Evolutionary conservation across 2,113 vertebrate genomes (phyloP), one percentile per base, ranked within the genome.

Genomic region (Heptranchias perlo): DNA sequence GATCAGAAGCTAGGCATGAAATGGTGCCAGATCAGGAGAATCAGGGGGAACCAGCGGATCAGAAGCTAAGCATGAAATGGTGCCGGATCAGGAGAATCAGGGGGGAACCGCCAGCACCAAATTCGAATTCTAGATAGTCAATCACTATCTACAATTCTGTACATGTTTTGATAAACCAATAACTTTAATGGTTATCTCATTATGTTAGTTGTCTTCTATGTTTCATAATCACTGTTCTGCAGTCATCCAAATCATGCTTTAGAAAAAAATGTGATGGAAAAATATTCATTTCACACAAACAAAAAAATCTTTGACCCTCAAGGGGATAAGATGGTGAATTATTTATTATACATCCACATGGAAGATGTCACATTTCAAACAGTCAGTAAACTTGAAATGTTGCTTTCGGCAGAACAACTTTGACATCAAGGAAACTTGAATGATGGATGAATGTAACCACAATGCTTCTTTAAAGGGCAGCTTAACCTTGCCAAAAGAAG

Each of bases 291-390:
- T 95, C 8, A 95, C 25, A 95, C 10, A 47, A 39, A 31, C 93
- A 95, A 95, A 47, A 69, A 52, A 64, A 65, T 14, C 5, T 49
- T 52, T 28, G 5, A 39, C 10, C 2, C 89, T 62, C 58, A 3
- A 67, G 25, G 16, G 44, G 39, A 95, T 35, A 28, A 49, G 94
- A n/a, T 4, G 23, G 52, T 49, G 39, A 95, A 95, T 69, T 28
- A 95, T 95, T 95, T 49, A 95, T 69, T 69, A 69, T 65, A 35
- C 28, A 28, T 31, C 65, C 44, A 69, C 94, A 69, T 18, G 28
- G 44, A 95, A 69, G 65, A 69, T 95, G 94, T 69, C 8, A 95
- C 13, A 95, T 95, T 31, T 95, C 94, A 69, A 95, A 52, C 47
- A 95, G 64, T 69, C 94, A 69, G 65, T 95, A 69, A 95, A 95